Evolutionary conservation across 2,113 vertebrate species (phyloP).

Genomic region (Nymphicus hollandicus): DNA sequence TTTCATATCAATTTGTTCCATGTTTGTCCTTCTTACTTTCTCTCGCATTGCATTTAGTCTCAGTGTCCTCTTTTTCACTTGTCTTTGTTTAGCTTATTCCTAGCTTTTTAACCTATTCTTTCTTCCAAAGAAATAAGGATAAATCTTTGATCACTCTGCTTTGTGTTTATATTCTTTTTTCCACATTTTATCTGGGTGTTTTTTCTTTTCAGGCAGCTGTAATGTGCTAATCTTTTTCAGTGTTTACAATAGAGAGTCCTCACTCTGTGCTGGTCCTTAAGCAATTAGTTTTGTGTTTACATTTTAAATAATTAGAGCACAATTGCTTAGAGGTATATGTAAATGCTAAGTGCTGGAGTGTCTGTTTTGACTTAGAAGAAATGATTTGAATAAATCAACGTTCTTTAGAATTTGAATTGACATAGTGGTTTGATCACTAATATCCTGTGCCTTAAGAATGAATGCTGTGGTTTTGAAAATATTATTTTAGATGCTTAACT

Average conservation of each 20-base stretch:
- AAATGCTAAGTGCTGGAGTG: neutral
- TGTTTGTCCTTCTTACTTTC: neutral
- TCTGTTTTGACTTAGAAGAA: neutral
- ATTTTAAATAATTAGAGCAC: neutral
- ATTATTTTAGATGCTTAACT: neutral
- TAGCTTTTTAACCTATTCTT: neutral
- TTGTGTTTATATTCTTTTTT: neutral
- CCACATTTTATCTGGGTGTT: neutral
- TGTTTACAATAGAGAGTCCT: neutral
- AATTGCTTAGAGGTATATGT: neutral
- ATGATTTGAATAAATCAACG: neutral
- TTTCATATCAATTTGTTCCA: neutral
- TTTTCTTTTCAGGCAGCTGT: neutral
- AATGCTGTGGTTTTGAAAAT: neutral
- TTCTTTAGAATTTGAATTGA: neutral
- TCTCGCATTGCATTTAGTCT: neutral
- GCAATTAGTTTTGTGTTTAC: neutral
- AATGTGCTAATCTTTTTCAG: neutral
- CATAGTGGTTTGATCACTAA: neutral
- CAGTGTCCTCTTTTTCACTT: neutral
- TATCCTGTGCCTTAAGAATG: neutral
- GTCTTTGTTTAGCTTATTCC: neutral
- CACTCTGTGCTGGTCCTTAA: neutral
- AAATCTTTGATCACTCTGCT: neutral
- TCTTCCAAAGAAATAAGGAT: neutral